Base-by-base conservation (phyloP, 2,888 invertebrate genomes). In the Tromatobia lineatoria region DNA sequence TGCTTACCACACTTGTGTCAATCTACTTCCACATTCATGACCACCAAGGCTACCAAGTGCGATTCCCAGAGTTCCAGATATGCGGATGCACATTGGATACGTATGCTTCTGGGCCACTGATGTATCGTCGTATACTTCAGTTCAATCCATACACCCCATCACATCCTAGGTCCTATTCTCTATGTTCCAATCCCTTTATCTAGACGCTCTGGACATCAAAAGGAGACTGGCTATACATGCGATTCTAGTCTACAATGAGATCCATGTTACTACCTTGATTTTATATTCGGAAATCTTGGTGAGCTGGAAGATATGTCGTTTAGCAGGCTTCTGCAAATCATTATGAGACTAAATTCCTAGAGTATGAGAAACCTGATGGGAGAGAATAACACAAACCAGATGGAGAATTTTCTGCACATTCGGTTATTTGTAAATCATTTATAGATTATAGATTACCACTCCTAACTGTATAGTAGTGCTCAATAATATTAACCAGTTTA, bases 1-100 rank as follows among this genome's bases (percentile, higher is more conserved):
- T 42, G 47, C 69, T 50, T 50, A 25, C 11, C 52, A 34, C 64
- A 64, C 47, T 52, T 38, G 64, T 38, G 34, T 74, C 74, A 2
- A 52, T 52, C 64, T 20, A 50, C 50, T 50, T 75, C 75, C 6
- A 64, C 64, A 20, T 64, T 3, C 29, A 23, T 38, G 15, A 38
- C 42, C 42, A 45, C 42, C 67, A 23, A 38, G 15, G 38, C 42
- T 23, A 45, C 42, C 67, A 23, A 38, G 29, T 59, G 2, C 47
- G 34, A 29, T 38, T 11, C 18, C 38, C 20, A 64, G 18, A 42
- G 20, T 64, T 64, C 38, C 18, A 13, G 11, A 18, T n/a, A n/a
- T 18, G 20, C 15, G 47, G 20, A 20, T 29, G 23, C 61, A 11
- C 20, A 10, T 38, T 4, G 34, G n/a, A 52, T 34, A 50, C 52